Evolutionary conservation across 2,113 vertebrate genomes (phyloP).

Genomic region (Pontoporia blainvillei): DNA sequence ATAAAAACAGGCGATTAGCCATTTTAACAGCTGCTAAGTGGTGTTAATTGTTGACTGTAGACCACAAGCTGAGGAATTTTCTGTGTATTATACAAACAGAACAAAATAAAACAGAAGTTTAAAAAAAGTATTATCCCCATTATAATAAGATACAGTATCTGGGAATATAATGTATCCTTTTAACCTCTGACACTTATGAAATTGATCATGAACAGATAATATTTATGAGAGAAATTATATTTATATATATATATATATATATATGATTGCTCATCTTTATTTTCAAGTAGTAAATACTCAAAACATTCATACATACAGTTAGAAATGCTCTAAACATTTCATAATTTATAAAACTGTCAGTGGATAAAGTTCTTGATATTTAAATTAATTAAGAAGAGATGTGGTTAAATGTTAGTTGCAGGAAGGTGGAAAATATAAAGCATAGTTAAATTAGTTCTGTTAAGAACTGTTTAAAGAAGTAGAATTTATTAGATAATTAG

Average conservation of each 20-base stretch:
- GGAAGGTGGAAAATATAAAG: background rate
- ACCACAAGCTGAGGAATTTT: constrained; percentile 76
- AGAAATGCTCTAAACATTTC: background rate
- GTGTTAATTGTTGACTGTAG: constrained; percentile 81
- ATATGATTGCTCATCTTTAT: background rate
- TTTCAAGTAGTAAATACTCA: background rate
- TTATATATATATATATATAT: background rate
- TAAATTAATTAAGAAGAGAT: background rate
- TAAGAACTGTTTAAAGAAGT: background rate
- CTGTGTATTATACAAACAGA: constrained; percentile 73
- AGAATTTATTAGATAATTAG: background rate
- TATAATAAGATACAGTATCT: background rate
- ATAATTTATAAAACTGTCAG: background rate
- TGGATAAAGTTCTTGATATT: background rate
- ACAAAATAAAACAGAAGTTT: constrained; percentile 71
- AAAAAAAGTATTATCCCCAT: constrained; percentile 51
- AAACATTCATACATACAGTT: background rate
- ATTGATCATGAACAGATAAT: background rate
- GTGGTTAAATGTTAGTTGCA: background rate
- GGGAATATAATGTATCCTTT: background rate
- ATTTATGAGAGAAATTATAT: background rate
- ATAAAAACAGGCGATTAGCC: constrained; percentile 73
- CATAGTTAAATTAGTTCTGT: background rate
- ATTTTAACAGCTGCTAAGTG: constrained; percentile 79
- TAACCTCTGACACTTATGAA: background rate